phyloP scores from a whole-genome alignment of 2,113 vertebrate species.

The Isurus oxyrinchus region DNA sequence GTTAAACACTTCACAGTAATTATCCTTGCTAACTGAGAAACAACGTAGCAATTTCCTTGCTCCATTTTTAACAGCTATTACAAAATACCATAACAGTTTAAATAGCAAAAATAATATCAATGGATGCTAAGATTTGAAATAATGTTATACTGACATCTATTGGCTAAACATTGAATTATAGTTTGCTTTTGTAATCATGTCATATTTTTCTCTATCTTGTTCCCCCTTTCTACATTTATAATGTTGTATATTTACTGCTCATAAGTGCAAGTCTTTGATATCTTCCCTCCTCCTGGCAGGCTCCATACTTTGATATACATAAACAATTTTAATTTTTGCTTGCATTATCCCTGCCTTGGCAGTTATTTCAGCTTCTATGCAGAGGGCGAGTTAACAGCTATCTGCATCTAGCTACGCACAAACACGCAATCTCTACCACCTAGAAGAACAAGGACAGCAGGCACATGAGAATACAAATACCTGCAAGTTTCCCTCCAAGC shows the following conservation, averaged over 20 bases:
- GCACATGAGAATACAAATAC: neutral
- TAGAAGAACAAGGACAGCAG: neutral
- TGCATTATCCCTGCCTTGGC: neutral
- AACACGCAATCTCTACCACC: neutral
- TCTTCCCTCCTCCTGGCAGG: neutral
- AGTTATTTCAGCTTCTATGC: neutral
- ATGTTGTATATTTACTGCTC: neutral
- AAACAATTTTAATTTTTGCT: neutral
- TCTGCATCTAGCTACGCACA: neutral
- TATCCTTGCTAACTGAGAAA: neutral
- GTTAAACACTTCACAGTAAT: neutral
- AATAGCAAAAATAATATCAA: neutral
- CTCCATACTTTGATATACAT: neutral
- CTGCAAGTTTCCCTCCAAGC: neutral
- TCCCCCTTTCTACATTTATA: neutral
- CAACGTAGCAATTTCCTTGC: neutral
- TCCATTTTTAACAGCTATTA: neutral
- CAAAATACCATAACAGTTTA: neutral
- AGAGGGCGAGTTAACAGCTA: neutral
- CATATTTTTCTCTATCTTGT: neutral
- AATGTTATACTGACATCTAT: conserved; percentile 35
- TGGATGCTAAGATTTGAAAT: neutral
- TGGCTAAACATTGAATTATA: neutral
- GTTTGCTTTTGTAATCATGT: neutral
- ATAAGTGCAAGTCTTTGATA: neutral